Base-by-base conservation (phyloP, 2,797 vertebrate genomes). In the Helostoma temminkii region DNA sequence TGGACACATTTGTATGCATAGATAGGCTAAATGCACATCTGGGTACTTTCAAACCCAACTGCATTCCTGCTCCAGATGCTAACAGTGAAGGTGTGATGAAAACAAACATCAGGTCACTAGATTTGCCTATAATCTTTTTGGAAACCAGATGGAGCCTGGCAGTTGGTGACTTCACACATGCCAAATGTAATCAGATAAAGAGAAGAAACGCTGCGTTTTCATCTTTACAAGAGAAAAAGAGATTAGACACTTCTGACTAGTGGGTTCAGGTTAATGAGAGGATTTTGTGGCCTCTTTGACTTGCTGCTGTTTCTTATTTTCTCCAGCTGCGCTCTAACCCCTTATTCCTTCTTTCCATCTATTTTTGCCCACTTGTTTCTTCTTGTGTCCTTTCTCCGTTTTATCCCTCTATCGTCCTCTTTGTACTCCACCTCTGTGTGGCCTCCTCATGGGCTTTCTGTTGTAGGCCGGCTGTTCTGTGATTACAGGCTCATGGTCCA, bases 401-500 rank as follows among this genome's bases (percentile, higher is more conserved):
- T 19, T 5, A 25, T 26, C 39, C 2, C 21, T 6, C 24, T 22
- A 1, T 2, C 41, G 24, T 24, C 67, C 37, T 7, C n/a, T 56
- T 2, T 7, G n/a, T 48, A 21, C 54, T 68, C 58, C 49, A 26
- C 28, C 24, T 53, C 64, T 65, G 74, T 86, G 78, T 85, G 81
- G 88, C 83, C 86, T 81, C 67, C 74, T 74, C 46, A 74, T 77
- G 68, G 73, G 58, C 72, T 77, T 66, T 79, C 58, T 78, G 74
- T 82, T 76, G 76, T 64, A 76, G 71, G 74, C 83, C 68, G 82
- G 74, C 74, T 77, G 63, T 80, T 68, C 52, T 46, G 53, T 87
- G 86, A 92, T 92, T 91, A 90, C 87, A 89, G 83, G 80, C 80
- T 61, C 34, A 78, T 59, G 74, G 74, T 89, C 65, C 57, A 54